These are phyloP conservation scores for Rhysida immarginata DNA, from an alignment of 1,140 invertebrate genomes.

Conservation along the genomic window DNA sequence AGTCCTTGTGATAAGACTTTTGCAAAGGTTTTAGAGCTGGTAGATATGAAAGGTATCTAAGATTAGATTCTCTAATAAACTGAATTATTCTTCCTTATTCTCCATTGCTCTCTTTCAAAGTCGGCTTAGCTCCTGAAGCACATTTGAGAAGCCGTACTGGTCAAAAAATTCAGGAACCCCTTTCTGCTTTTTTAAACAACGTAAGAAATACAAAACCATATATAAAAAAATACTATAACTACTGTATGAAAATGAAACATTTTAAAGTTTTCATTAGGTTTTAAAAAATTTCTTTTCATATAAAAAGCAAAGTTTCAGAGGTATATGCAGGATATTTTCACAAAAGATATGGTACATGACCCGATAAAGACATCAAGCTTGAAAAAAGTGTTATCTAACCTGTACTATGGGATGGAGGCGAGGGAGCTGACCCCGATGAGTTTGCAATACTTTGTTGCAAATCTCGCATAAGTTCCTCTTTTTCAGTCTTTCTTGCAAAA, in stretches of 20 bases:
- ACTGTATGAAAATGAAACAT: not conserved
- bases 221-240: not conserved
- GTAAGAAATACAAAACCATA: not conserved
- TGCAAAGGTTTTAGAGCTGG: too few relatives aligned
- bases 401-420: conserved; percentile 17
- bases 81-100: too few relatives aligned
- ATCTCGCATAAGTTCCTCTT: conserved; percentile 89
- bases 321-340: not conserved
- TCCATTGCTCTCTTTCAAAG: too few relatives aligned
- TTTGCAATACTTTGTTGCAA: conserved; percentile 60
- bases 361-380: not conserved
- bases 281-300: not conserved
- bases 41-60: too few relatives aligned
- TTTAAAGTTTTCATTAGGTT: not conserved
- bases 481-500: conserved; percentile 96
- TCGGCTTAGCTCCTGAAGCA: too few relatives aligned
- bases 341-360: too few relatives aligned
- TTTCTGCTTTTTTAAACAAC: too few relatives aligned
- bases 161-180: too few relatives aligned
- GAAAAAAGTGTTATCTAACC: conserved; percentile 10
- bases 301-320: not conserved
- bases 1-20: too few relatives aligned
- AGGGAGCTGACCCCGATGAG: conserved; percentile 28
- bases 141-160: too few relatives aligned
- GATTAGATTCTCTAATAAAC: too few relatives aligned